Evolutionary conservation across 2,797 vertebrate species (phyloP), one percentile per base, ranked within the genome.

Genomic region (Xiphorhynchus erythropygius): DNA sequence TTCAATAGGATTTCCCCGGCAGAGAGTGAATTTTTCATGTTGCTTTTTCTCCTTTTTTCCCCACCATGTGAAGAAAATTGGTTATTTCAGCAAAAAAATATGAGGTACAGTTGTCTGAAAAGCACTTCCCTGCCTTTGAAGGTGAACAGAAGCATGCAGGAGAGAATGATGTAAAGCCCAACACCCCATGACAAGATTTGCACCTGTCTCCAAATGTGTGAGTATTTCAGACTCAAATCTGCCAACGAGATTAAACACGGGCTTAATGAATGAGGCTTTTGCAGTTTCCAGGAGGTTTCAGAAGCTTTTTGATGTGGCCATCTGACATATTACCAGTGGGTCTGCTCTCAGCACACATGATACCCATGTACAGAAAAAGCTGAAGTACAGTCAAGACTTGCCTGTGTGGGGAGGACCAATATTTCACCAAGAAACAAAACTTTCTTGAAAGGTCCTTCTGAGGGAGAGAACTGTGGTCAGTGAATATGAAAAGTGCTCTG

Each of bases 251-350:
- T 67, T 11, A 53, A 76, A 53, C 41, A 13, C 2, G 2, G 33
- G 22, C 33, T 90, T 44, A 25, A 69, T 59, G 42, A 88, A 64
- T 5, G 35, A 84, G 41, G 9, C 32, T 84, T 74, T 71, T 59
- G 88, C 85, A 53, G 63, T 70, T 93, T 65, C 52, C 86, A 82
- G 35, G 28, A 71, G 74, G 59, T 93, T 91, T 87, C 79, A 56
- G 68, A 60, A 32, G 52, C 16, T 39, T 88, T 93, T 81, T 93
- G 78, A 89, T 90, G 79, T 91, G 89, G 79, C 32, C 70, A 69
- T 30, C 46, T 78, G 59, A 76, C 50, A 71, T 53, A 59, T 83
- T 46, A 89, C 16, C 32, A 46, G 5, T 24, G 52, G 47, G n/a
- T 57, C 39, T 77, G 47, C 76, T 73, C 69, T 41, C 27, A 70